Base-by-base conservation (phyloP, 2,797 vertebrate genomes). In the Pyrocephalus nanus region DNA sequence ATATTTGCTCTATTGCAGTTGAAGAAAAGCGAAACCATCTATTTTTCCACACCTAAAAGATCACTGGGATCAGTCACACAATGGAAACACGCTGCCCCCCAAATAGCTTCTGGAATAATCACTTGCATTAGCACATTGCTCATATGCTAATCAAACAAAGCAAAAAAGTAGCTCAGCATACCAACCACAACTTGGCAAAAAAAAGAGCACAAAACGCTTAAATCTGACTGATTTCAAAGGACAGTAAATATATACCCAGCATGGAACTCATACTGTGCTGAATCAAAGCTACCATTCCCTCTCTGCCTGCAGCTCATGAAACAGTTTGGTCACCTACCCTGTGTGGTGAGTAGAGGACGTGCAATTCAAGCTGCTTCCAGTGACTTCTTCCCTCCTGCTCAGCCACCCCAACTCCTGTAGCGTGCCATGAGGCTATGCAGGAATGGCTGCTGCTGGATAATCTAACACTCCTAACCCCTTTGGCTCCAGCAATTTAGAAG, bases 401-500 rank as follows among this genome's bases (percentile, higher is more conserved):
- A 36, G 80, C 42, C 73, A 57, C 22, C 12, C 42, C 51, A 18
- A 36, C n/a, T 45, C 30, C 55, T 7, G 5, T 18, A 67, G 75
- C 1, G 2, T 2, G 43, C n/a, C 75, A 45, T 43, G 7, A 40
- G 77, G 70, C 73, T 88, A 19, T 22, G 38, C 70, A 40, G 74
- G 40, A 87, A 62, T 4, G 67, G 38, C 75, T 93, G 80, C 74
- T 82, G 86, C 88, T 88, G 92, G 83, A 45, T 74, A 69, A 87
- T 53, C 69, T 80, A 89, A 62, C 64, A 43, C 32, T 82, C 80
- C 73, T 47, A 90, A 67, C 80, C 71, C 47, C 71, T 79, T 62
- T 53, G 72, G 88, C 74, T 85, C 67, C 54, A 95, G 88, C 61
- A 74, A 40, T 82, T 92, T 76, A 69, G 71, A 94, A 85, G 61